These are phyloP conservation scores for Grus americana DNA, from an alignment of 2,113 vertebrate species.

Conservation along the genomic window DNA sequence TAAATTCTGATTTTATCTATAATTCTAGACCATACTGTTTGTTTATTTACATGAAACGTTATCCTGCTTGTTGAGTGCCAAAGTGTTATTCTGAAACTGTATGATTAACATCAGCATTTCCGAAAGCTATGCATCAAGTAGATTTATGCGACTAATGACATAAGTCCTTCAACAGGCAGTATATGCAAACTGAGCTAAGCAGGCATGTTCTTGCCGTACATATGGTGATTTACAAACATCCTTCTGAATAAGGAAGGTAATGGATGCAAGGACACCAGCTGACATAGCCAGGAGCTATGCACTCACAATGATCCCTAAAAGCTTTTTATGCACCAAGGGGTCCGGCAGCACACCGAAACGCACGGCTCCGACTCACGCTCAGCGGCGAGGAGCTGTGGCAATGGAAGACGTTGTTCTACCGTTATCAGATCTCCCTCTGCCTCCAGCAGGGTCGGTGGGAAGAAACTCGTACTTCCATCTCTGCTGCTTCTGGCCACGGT, in stretches of 20 bases:
- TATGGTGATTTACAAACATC: background rate
- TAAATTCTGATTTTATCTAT: slow-evolving; percentile 51
- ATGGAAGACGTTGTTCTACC: accelerated
- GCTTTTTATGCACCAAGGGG: background rate
- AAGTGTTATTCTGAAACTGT: slow-evolving; percentile 21
- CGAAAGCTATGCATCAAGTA: background rate
- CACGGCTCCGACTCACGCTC: accelerated
- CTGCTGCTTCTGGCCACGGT: background rate
- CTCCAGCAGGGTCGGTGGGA: background rate
- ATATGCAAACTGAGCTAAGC: background rate
- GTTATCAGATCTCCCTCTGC: accelerated
- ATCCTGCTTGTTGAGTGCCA: background rate
- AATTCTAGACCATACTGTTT: slow-evolving; percentile 1
- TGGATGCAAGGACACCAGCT: background rate
- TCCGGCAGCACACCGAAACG: background rate
- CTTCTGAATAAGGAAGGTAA: background rate
- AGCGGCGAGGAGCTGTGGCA: background rate
- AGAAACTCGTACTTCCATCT: background rate
- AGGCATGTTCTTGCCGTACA: background rate
- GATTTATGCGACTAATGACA: background rate
- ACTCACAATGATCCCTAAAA: background rate
- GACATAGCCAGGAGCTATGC: background rate
- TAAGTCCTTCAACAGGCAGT: background rate
- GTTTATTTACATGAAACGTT: slow-evolving; percentile 17
- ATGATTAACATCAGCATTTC: background rate